phyloP scores from a whole-genome alignment of 1,140 invertebrate genomes.

The Pachypeltis micranthus region DNA sequence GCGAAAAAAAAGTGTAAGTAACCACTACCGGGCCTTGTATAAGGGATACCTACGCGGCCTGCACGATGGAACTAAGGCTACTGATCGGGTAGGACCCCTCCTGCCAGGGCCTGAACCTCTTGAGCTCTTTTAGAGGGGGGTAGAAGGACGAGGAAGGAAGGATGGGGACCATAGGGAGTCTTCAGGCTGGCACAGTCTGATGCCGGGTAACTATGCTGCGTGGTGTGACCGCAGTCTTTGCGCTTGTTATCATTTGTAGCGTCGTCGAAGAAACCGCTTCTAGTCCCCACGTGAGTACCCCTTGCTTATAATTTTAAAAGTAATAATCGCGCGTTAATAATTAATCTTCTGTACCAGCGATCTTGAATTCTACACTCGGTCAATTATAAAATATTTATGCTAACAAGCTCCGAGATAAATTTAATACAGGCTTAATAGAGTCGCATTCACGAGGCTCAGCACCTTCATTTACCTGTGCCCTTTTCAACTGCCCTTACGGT shows the following conservation, averaged over 20 bases:
- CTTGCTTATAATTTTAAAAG: no score
- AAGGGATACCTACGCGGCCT: neutral
- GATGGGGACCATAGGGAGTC: constrained; percentile 1
- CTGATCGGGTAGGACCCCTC: constrained; percentile 5
- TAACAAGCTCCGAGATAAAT: no score
- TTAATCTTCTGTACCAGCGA: no score
- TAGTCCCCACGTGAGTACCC: no score
- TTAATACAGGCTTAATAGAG: no score
- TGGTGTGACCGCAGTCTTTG: constrained; percentile 1
- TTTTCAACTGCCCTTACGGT: no score
- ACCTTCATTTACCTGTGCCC: no score
- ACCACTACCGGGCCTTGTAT: neutral
- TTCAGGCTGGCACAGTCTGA: neutral
- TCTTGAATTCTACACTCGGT: no score
- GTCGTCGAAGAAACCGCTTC: neutral
- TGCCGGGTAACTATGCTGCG: constrained; percentile 9
- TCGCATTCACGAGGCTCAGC: no score
- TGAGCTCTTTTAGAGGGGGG: constrained; percentile 1
- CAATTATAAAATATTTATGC: no score
- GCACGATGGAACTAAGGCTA: constrained; percentile 1
- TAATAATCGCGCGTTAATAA: no score
- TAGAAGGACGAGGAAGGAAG: neutral
- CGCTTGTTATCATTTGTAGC: constrained; percentile 1
- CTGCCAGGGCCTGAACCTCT: neutral
- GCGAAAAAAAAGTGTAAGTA: neutral